phyloP scores from a whole-genome alignment of 1,140 invertebrate genomes.

The Drosophila oshimai region DNA sequence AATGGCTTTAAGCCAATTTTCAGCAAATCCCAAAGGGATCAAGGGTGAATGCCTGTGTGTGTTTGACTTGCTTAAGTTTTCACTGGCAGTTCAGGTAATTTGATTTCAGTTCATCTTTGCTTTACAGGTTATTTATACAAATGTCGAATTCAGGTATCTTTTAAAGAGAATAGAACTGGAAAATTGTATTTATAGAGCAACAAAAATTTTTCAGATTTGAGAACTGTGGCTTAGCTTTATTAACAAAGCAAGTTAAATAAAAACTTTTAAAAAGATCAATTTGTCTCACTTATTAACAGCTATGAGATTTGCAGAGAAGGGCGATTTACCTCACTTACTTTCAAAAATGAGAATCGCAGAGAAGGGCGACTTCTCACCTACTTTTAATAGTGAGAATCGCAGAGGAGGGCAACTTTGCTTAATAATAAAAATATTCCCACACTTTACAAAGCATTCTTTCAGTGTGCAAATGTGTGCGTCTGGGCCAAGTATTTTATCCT shows the following conservation, averaged over 20 bases:
- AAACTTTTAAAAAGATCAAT: background rate
- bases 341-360: background rate
- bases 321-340: background rate
- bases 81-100: background rate
- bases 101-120: background rate
- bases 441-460: background rate
- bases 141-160: background rate
- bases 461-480: constrained; percentile 12
- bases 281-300: background rate
- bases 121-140: background rate
- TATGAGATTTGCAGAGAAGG: background rate
- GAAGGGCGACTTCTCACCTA: background rate
- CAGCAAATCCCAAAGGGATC: background rate
- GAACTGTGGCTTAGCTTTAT: too few relatives aligned
- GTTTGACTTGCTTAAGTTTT: background rate
- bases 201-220: too few relatives aligned
- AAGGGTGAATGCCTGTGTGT: background rate
- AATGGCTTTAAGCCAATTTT: constrained; percentile 29
- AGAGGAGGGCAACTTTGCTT: too few relatives aligned
- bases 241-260: too few relatives aligned
- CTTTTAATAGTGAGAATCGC: background rate
- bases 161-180: too few relatives aligned
- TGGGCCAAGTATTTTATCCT: constrained; percentile 21
- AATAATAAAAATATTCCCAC: background rate
- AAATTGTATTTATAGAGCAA: too few relatives aligned